Conservation (phyloP, 2,888 invertebrate genomes). For the Acrocyrtus sp. region DNA sequence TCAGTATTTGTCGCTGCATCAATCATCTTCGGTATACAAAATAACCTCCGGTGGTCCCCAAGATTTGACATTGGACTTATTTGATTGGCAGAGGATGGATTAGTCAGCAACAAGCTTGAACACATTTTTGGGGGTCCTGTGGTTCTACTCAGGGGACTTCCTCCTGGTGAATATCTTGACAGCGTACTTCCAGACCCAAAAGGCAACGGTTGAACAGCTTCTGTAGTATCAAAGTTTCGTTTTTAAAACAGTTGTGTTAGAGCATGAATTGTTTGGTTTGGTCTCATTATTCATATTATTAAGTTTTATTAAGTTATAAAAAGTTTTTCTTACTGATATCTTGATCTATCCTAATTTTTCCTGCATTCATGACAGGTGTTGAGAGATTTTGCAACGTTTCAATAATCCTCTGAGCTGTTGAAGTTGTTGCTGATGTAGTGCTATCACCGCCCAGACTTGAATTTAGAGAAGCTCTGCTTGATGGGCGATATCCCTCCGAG, state of each 20-base stretch:
- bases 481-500: conserved; percentile 27
- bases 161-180: conserved; percentile 26
- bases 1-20: conserved; percentile 52
- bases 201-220: conserved; percentile 42
- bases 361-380: conserved; percentile 55
- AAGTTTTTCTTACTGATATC: conserved; percentile 54
- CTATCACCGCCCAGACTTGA: conserved; percentile 40
- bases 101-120: conserved; percentile 42
- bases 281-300: not conserved
- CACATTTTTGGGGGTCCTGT: conserved; percentile 50
- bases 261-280: not conserved
- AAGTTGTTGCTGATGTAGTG: conserved; percentile 33
- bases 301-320: not conserved
- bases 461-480: conserved; percentile 35
- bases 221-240: too few relatives aligned
- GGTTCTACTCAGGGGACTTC: conserved; percentile 14
- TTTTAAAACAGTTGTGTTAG: too few relatives aligned
- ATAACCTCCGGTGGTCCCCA: conserved; percentile 31
- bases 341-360: conserved; percentile 52
- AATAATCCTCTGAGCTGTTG: conserved; percentile 55
- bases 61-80: conserved; percentile 23
- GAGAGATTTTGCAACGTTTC: conserved; percentile 54
- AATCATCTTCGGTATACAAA: conserved; percentile 51
- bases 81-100: conserved; percentile 41
- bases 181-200: conserved; percentile 23